phyloP scores from a whole-genome alignment of 2,797 vertebrate genomes.

The Heteromormyrus szaboi region DNA sequence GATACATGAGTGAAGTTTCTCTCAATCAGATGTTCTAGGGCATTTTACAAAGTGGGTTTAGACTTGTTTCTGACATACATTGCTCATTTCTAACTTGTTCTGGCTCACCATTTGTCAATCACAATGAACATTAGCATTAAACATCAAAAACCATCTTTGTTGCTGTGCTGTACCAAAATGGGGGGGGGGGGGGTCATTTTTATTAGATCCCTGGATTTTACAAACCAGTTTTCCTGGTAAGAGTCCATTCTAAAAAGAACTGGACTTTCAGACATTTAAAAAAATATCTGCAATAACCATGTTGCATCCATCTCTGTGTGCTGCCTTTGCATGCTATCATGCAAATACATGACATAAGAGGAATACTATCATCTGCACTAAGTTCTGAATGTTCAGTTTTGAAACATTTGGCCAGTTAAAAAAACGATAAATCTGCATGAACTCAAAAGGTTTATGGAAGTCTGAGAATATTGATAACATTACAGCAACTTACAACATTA shows the following conservation, averaged over 20 bases:
- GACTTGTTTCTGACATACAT: neutral
- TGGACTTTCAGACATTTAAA: neutral
- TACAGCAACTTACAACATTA: neutral
- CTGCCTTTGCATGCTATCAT: neutral
- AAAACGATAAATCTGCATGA: neutral
- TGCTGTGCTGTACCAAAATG: neutral
- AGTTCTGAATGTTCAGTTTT: neutral
- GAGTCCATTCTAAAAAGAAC: neutral
- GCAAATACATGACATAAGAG: neutral
- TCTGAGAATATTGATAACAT: conserved; percentile 33
- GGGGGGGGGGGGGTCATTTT: neutral
- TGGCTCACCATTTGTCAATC: neutral
- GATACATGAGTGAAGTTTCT: neutral
- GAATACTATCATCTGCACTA: neutral
- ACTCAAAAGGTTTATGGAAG: neutral
- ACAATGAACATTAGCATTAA: neutral
- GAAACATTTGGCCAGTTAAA: neutral
- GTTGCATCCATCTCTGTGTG: neutral
- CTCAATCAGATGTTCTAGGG: neutral
- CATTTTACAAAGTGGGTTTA: neutral
- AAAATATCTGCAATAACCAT: neutral
- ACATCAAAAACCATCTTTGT: neutral
- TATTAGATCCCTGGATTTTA: neutral
- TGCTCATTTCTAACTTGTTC: neutral
- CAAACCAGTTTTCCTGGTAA: neutral